Evolutionary conservation across 2,888 invertebrate genomes (phyloP).

Genomic region (Pandemis corylana): DNA sequence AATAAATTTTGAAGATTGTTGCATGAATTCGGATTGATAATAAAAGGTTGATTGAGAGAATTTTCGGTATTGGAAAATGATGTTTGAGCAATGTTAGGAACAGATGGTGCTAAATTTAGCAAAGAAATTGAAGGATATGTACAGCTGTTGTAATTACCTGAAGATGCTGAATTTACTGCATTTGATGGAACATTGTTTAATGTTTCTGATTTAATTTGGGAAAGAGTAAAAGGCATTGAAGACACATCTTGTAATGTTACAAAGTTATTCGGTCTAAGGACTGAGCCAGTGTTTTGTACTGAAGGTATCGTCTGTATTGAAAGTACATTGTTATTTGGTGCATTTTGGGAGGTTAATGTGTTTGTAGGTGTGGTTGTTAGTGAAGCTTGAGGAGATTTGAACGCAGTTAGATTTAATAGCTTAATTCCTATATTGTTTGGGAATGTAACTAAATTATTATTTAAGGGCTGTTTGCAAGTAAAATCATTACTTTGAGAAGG

Average conservation of each 20-base stretch:
- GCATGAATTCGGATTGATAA: constrained; percentile 4
- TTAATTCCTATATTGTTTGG: constrained; percentile 11
- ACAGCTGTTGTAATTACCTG: not conserved
- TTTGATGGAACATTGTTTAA: not conserved
- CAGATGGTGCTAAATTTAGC: constrained; percentile 11
- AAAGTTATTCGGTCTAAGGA: not conserved
- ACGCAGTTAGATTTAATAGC: constrained; percentile 1
- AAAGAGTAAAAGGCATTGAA: not conserved
- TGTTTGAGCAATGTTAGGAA: constrained; percentile 4
- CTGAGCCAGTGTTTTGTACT: not conserved
- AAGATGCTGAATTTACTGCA: not conserved
- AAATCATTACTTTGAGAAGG: constrained; percentile 2
- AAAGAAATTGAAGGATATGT: constrained; percentile 6
- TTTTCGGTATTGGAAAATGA: not conserved
- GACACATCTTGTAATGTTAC: constrained; percentile 15
- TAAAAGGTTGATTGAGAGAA: constrained; percentile 3
- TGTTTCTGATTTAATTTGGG: not conserved
- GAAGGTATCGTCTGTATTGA: not conserved
- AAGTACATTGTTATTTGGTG: not conserved
- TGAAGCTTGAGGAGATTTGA: not conserved
- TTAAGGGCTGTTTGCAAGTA: not conserved
- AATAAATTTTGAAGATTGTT: constrained; percentile 16
- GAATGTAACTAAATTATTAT: constrained; percentile 5
- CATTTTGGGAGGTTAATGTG: not conserved
- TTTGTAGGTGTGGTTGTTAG: not conserved